These are phyloP conservation scores for Eulemur macaco DNA, from an alignment of 2,113 vertebrate species.

Conservation along the genomic window DNA sequence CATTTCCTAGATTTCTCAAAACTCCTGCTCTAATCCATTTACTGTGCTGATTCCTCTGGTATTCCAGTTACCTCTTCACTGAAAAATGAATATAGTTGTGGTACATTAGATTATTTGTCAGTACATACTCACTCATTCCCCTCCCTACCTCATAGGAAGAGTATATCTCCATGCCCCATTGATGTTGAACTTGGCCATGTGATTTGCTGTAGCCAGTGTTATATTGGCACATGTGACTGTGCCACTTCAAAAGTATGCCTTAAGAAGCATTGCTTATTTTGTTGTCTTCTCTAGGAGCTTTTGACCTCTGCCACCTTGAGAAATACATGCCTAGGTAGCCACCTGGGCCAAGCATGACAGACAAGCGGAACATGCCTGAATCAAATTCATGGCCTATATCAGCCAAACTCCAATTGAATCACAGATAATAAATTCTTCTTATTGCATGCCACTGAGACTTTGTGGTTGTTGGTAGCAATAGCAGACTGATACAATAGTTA, in stretches of 20 bases:
- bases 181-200: background rate
- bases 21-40: background rate
- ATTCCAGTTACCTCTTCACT: background rate
- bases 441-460: background rate
- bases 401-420: background rate
- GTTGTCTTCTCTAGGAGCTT: background rate
- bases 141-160: background rate
- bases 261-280: background rate
- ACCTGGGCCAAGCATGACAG: background rate
- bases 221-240: background rate
- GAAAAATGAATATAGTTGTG: background rate
- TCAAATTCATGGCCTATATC: background rate
- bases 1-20: conserved; percentile 6
- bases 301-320: background rate
- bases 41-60: background rate
- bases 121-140: background rate
- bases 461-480: background rate
- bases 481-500: background rate
- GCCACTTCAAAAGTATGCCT: background rate
- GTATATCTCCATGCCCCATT: background rate
- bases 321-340: background rate
- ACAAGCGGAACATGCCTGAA: background rate
- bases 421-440: background rate
- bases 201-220: background rate
- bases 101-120: background rate